Evolutionary conservation across 1,140 invertebrate genomes (phyloP).

Genomic region (Centruroides vittatus): DNA sequence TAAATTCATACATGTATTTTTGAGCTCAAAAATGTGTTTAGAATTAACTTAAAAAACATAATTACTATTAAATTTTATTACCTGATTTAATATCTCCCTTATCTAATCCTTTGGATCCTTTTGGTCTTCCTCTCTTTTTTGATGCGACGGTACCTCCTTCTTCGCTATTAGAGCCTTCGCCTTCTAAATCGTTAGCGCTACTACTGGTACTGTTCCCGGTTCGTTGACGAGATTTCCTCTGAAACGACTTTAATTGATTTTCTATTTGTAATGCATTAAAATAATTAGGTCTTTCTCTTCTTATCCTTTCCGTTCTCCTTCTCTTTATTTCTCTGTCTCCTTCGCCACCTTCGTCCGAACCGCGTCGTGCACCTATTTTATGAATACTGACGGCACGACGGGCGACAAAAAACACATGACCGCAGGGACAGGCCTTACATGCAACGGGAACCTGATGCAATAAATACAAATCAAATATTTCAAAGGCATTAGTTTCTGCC

Average conservation of each 20-base stretch:
- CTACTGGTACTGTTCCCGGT: conserved; percentile 2
- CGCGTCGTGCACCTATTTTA: conserved; percentile 16
- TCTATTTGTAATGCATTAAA: conserved; percentile 65
- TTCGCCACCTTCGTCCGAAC: conserved; percentile 19
- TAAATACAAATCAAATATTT: too few species aligned
- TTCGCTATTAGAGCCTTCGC: conserved; percentile 15
- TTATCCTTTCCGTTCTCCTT: conserved; percentile 52
- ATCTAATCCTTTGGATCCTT: neutral
- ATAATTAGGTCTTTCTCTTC: conserved; percentile 62
- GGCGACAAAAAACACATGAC: conserved; percentile 57
- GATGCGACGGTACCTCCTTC: conserved; percentile 5
- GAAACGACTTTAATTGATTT: conserved; percentile 45
- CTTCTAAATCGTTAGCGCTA: conserved; percentile 7
- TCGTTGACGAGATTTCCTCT: conserved; percentile 7
- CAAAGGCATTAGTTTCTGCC: too few species aligned
- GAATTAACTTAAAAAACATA: neutral
- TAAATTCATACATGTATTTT: too few species aligned
- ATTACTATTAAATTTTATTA: neutral
- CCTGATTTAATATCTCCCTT: neutral
- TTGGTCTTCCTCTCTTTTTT: conserved; percentile 13
- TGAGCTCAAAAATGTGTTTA: too few species aligned
- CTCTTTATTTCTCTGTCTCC: conserved; percentile 24
- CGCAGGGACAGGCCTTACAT: conserved; percentile 61
- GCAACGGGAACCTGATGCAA: conserved; percentile 41
- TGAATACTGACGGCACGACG: conserved; percentile 33